Percentiles rank a stretch among this genome's conserved stretches.
Conservation (phyloP, 1,140 invertebrate genomes). For the Propsilocerus akamusi region DNA sequence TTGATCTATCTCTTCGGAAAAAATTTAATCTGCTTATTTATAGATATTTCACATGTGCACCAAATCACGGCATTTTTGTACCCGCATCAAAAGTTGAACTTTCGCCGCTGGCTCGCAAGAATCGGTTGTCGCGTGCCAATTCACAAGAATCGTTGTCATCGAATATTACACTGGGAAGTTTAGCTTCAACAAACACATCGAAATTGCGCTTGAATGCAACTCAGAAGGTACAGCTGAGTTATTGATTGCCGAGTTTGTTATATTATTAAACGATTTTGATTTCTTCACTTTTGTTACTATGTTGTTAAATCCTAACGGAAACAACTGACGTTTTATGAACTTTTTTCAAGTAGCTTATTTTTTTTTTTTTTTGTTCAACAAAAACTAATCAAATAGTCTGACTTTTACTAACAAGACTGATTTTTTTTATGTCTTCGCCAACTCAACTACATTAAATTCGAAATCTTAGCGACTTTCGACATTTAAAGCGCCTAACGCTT, state of each 20-base stretch:
- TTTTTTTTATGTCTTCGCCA: not conserved
- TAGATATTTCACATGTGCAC: constrained; percentile 87
- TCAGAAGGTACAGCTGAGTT: constrained; percentile 19
- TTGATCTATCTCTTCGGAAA: not conserved
- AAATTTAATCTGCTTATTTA: constrained; percentile 10
- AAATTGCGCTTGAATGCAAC: constrained; percentile 22
- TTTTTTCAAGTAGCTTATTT: not conserved
- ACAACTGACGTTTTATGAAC: not conserved
- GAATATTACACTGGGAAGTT: constrained; percentile 47
- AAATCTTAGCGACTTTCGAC: not conserved
- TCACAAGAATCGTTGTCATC: constrained; percentile 76
- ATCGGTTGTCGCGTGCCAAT: constrained; percentile 46
- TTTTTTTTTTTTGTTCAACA: not conserved
- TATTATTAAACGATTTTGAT: not conserved
- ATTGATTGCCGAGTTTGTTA: no score
- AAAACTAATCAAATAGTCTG: not conserved
- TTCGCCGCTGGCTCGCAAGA: constrained; percentile 55
- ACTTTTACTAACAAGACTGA: not conserved
- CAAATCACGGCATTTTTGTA: constrained; percentile 83
- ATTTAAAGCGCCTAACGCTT: not conserved
- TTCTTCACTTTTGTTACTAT: not conserved
- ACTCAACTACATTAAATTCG: not conserved
- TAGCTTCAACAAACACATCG: constrained; percentile 34
- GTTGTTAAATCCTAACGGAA: not conserved
- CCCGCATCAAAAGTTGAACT: constrained; percentile 70